Evolutionary conservation across 2,888 invertebrate genomes (phyloP), one percentile per base, ranked within the genome.

Genomic region (Schrankia costaestrigalis): DNA sequence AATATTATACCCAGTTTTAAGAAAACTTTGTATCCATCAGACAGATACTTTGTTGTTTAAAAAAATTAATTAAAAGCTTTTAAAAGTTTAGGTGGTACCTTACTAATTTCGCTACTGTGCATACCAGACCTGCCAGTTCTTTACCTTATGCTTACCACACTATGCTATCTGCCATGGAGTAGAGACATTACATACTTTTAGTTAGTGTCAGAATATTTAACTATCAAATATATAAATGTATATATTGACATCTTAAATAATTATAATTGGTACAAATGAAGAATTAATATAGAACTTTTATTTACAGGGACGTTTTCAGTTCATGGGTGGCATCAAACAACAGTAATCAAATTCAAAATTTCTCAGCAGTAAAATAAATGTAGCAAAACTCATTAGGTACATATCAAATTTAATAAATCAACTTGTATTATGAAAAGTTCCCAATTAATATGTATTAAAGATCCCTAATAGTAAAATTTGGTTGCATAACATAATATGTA

Each of bases 271-370:
- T n/a, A n/a, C n/a, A n/a, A n/a, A n/a, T n/a, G n/a, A n/a, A n/a
- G n/a, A n/a, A n/a, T 17, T 17, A 17, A 17, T 17, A 17, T 17
- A 17, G n/a, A 21, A 21, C 4, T 42, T 42, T 58, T 58, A 63
- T 63, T 90, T 90, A 40, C 92, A 95, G 95, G 86, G 96, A 97
- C 83, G 97, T 97, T 49, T 96, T 95, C 90, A 94, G 93, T 72
- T 94, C 93, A 46, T 96, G 95, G 95, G 95, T 96, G 69, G 93
- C 95, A 46, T 92, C 93, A 66, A 94, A 95, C 89, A 93, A 94
- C 89, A 94, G 93, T 83, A 93, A 91, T 84, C 90, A 92, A 80
- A 90, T 92, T 75, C 93, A 93, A 86, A 93, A 92, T 77, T 93
- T 92, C 79, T 93, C 94, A 50, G 93, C 94, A 58, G 94, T 94